Conservation (phyloP, 2,113 vertebrate genomes). For the Sterna hirundo region DNA sequence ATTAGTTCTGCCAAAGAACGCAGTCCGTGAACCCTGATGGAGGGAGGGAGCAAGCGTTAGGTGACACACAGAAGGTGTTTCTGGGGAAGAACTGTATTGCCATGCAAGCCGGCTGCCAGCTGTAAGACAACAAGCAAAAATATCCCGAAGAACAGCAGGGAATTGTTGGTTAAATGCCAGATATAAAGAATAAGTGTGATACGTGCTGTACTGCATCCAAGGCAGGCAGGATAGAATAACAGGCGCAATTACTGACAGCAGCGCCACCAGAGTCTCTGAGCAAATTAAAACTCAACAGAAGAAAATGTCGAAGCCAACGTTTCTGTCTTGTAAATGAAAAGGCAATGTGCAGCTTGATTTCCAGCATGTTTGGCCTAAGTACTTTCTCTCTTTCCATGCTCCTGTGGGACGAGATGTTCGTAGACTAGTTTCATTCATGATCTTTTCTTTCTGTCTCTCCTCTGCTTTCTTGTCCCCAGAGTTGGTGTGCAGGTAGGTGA, state of each 20-base stretch:
- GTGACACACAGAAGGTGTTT: background rate
- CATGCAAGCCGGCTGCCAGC: background rate
- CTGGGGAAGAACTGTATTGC: background rate
- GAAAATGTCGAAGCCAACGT: background rate
- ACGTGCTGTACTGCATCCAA: background rate
- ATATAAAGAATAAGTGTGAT: background rate
- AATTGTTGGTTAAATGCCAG: background rate
- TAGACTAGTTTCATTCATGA: background rate
- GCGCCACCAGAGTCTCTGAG: background rate
- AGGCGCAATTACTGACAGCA: background rate
- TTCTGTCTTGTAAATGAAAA: background rate
- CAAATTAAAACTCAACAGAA: background rate
- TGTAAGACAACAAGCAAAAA: background rate
- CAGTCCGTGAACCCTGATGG: background rate
- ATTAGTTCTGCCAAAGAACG: background rate
- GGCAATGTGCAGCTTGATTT: background rate
- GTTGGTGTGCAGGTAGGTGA: background rate
- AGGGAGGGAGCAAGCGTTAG: background rate
- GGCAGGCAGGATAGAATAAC: background rate
- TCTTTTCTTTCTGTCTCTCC: background rate
- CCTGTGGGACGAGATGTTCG: background rate
- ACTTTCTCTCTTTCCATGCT: background rate
- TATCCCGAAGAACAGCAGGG: background rate
- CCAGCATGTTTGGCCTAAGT: background rate
- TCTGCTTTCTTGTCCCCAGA: background rate